A percentile compares a stretch with the other conserved stretches of the same genome.
phyloP scores from a whole-genome alignment of 2,797 vertebrate genomes.

The Ara ararauna region DNA sequence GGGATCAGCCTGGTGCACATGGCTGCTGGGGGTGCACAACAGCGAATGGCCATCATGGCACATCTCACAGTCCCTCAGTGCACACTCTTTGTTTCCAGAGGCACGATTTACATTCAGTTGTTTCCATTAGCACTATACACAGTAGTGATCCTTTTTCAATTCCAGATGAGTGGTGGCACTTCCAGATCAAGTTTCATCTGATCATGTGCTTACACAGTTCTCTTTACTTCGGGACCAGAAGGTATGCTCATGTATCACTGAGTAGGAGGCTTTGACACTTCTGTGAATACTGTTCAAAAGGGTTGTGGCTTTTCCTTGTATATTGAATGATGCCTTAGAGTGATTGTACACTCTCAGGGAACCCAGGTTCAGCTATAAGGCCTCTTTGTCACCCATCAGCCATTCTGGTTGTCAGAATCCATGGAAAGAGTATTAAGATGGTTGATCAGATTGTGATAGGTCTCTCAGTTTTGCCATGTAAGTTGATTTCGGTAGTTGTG shows the following conservation, averaged over 20 bases:
- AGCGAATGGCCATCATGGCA: fast-evolving
- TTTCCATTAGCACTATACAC: neutral
- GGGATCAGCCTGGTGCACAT: neutral
- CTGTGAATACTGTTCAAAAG: neutral
- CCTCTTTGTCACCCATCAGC: neutral
- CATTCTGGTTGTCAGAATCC: neutral
- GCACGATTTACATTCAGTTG: neutral
- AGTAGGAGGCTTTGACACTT: neutral
- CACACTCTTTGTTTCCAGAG: neutral
- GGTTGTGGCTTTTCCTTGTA: neutral
- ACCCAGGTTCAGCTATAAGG: neutral
- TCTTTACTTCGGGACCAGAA: neutral
- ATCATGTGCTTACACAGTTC: neutral
- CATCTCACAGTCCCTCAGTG: neutral
- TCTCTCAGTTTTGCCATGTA: neutral
- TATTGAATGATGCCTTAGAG: neutral
- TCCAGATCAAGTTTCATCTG: neutral
- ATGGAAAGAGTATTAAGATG: neutral
- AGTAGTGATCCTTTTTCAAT: neutral
- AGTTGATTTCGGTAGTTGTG: neutral
- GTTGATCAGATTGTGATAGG: neutral
- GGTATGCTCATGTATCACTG: neutral
- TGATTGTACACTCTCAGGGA: neutral
- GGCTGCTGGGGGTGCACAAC: neutral
- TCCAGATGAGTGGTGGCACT: neutral